Evolutionary conservation across 2,113 vertebrate genomes (phyloP).

Genomic region (Coregonus clupeaformis): DNA sequence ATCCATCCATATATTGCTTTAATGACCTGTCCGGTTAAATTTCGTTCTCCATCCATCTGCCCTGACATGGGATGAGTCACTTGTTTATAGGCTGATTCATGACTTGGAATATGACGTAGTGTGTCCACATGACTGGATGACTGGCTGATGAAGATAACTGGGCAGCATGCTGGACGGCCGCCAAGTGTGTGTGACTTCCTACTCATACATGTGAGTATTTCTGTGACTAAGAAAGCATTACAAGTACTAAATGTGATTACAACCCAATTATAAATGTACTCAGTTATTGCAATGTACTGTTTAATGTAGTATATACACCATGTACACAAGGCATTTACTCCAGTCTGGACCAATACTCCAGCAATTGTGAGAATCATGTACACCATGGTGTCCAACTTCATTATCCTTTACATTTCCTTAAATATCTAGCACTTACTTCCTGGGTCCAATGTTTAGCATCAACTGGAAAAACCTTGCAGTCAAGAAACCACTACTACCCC

Average conservation of each 20-base stretch:
- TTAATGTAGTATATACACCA: too few relatives aligned
- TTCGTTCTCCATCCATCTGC: constrained; percentile 60
- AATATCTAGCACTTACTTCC: too few relatives aligned
- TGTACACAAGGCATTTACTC: too few relatives aligned
- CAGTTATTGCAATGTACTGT: neutral
- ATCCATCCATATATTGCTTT: constrained; percentile 57
- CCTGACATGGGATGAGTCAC: constrained; percentile 39
- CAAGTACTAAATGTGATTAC: neutral
- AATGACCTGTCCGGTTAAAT: constrained; percentile 62
- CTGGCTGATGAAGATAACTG: too few relatives aligned
- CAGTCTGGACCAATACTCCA: neutral
- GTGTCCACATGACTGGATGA: constrained; percentile 10
- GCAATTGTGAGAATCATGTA: neutral
- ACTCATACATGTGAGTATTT: too few relatives aligned
- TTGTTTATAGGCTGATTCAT: constrained; percentile 53
- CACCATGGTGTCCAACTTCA: too few relatives aligned
- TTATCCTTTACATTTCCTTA: too few relatives aligned
- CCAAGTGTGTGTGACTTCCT: too few relatives aligned
- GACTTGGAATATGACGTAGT: constrained; percentile 34
- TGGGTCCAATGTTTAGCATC: neutral
- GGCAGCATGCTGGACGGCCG: too few relatives aligned
- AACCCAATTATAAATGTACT: neutral
- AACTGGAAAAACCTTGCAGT: neutral
- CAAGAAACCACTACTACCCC: neutral
- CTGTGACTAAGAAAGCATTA: too few relatives aligned